Conservation (phyloP, 2,888 invertebrate genomes). For the Aricia artaxerxes region DNA sequence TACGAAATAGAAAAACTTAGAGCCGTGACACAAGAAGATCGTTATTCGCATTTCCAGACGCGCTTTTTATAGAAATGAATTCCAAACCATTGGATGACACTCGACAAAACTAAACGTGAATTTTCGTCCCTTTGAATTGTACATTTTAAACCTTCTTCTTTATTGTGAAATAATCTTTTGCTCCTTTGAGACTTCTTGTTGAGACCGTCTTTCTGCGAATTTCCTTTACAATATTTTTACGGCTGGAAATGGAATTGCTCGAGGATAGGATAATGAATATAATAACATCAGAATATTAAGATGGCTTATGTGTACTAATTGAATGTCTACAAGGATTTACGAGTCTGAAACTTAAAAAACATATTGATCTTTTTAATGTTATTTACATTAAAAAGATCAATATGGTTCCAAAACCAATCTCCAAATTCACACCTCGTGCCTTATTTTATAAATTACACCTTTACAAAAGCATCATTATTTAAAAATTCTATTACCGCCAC, state of each 20-base stretch:
- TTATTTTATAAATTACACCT: neutral
- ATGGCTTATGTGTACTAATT: neutral
- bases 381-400: neutral
- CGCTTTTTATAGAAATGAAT: slow-evolving; percentile 42
- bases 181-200: slow-evolving; percentile 31
- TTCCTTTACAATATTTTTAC: neutral
- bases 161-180: slow-evolving; percentile 32
- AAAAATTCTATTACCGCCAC: slow-evolving; percentile 46
- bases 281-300: neutral
- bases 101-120: slow-evolving; percentile 36
- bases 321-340: neutral
- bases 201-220: neutral
- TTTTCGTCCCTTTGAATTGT: slow-evolving; percentile 34
- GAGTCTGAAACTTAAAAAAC: neutral
- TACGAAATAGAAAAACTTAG: slow-evolving; percentile 40
- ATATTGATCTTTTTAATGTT: too few relatives aligned
- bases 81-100: slow-evolving; percentile 40
- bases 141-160: slow-evolving; percentile 26
- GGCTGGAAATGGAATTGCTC: neutral
- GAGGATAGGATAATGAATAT: neutral
- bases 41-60: slow-evolving; percentile 42
- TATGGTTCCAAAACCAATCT: neutral
- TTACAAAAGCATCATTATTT: slow-evolving; percentile 20
- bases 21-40: slow-evolving; percentile 41
- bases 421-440: neutral